Percentiles rank a stretch among this genome's conserved stretches.
Evolutionary conservation across 2,797 vertebrate genomes (phyloP).

Genomic region (Pyrocephalus nanus): DNA sequence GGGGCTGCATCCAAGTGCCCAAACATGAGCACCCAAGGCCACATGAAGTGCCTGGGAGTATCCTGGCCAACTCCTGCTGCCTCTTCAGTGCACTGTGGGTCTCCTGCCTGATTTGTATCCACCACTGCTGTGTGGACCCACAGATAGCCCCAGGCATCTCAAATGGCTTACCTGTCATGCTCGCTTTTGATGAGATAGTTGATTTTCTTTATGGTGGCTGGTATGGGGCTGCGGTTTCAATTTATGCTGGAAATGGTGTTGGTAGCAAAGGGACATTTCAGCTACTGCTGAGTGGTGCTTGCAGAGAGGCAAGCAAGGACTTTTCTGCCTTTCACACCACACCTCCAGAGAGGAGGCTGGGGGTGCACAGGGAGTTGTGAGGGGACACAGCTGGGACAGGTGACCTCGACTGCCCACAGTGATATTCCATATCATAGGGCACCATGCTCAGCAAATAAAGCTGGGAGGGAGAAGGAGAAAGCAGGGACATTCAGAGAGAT

Average conservation of each 20-base stretch:
- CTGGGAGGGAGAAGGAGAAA: not conserved
- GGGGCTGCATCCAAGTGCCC: not conserved
- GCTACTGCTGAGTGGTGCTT: no score
- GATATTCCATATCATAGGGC: not conserved
- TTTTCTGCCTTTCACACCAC: not conserved
- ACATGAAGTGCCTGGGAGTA: not conserved
- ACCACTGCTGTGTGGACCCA: not conserved
- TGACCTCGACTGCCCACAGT: not conserved
- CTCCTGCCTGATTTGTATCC: not conserved
- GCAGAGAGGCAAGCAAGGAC: not conserved
- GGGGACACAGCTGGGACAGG: not conserved
- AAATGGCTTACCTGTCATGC: not conserved
- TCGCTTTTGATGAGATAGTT: not conserved
- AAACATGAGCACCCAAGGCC: not conserved
- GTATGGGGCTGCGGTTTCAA: not conserved
- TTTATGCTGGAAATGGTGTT: not conserved
- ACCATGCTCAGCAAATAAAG: not conserved
- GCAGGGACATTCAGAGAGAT: not conserved
- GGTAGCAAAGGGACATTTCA: not conserved
- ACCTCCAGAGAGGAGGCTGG: not conserved
- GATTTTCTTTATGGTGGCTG: not conserved
- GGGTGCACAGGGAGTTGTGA: not conserved
- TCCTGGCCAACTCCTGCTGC: not conserved
- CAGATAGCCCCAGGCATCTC: not conserved
- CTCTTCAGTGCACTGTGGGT: not conserved